Conservation (phyloP, 37 sponge, comb jelly and placozoan genomes). For the Chondrilla cf. caribensis region DNA sequence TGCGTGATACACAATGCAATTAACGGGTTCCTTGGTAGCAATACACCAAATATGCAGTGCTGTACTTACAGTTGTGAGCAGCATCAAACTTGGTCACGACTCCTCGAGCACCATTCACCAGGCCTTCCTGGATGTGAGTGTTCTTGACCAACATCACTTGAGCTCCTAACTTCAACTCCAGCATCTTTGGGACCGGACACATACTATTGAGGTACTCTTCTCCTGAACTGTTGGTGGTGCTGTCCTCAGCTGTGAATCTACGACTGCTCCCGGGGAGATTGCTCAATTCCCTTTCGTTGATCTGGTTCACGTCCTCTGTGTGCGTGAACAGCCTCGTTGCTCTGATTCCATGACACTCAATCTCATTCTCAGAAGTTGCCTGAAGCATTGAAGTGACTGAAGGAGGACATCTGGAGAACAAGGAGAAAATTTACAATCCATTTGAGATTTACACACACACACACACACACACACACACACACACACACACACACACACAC, state of each 20-base stretch:
- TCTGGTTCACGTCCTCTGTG: slow-evolving; percentile 65
- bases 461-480: too few relatives aligned
- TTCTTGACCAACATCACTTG: slow-evolving; percentile 92
- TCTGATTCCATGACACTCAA: slow-evolving; percentile 65
- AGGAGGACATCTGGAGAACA: slow-evolving; percentile 70
- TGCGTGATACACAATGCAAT: too few relatives aligned
- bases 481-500: too few relatives aligned
- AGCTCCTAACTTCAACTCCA: slow-evolving; percentile 79
- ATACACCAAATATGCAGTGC: too few relatives aligned
- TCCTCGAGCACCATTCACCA: slow-evolving; percentile 91
- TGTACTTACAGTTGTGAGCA: not conserved
- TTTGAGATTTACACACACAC: not conserved
- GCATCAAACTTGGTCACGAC: slow-evolving; percentile 61
- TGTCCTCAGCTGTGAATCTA: slow-evolving; percentile 60
- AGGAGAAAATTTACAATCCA: not conserved
- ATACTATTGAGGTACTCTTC: slow-evolving; percentile 32
- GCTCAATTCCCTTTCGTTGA: slow-evolving; percentile 52
- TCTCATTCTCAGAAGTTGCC: slow-evolving; percentile 35
- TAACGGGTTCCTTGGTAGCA: too few relatives aligned
- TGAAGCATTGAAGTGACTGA: slow-evolving; percentile 28
- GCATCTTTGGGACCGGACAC: slow-evolving; percentile 47
- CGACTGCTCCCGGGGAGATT: slow-evolving; percentile 34
- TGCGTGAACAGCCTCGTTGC: slow-evolving; percentile 84
- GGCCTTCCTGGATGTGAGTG: slow-evolving; percentile 53
- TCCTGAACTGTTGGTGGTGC: slow-evolving; percentile 27